Conservation (phyloP, 1,140 invertebrate species). For the Pentalonia nigronervosa region DNA sequence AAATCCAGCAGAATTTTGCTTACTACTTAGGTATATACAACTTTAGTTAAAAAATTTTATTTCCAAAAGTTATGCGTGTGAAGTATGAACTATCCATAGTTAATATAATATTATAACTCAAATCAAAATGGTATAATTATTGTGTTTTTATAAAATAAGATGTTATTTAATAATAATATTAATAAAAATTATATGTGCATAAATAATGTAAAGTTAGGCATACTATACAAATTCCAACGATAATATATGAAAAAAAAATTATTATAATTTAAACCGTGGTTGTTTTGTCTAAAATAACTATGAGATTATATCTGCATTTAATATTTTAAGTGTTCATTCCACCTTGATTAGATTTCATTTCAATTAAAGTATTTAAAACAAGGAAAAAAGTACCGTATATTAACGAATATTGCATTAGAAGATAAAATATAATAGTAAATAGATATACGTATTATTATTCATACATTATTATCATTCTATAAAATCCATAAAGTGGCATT, state of each 20-base stretch:
- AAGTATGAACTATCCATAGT: neutral
- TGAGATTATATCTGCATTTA: neutral
- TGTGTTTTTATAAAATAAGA: neutral
- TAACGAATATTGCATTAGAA: constrained; percentile 3
- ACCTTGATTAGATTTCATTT: neutral
- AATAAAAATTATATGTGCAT: neutral
- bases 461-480: neutral
- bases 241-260: neutral
- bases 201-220: too few relatives aligned
- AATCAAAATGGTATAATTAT: neutral
- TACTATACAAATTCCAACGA: neutral
- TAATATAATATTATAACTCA: neutral
- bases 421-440: constrained; percentile 11
- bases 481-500: neutral
- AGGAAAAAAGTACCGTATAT: neutral
- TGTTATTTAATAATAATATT: neutral
- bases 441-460: neutral
- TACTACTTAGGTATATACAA: neutral
- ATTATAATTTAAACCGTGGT: neutral
- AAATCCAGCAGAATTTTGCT: neutral
- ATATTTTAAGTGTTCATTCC: neutral
- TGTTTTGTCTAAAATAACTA: constrained; percentile 6
- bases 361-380: neutral
- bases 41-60: neutral
- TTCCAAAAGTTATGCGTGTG: neutral